phyloP scores from a whole-genome alignment of 2,113 vertebrate species.

The Tympanuchus pallidicinctus region DNA sequence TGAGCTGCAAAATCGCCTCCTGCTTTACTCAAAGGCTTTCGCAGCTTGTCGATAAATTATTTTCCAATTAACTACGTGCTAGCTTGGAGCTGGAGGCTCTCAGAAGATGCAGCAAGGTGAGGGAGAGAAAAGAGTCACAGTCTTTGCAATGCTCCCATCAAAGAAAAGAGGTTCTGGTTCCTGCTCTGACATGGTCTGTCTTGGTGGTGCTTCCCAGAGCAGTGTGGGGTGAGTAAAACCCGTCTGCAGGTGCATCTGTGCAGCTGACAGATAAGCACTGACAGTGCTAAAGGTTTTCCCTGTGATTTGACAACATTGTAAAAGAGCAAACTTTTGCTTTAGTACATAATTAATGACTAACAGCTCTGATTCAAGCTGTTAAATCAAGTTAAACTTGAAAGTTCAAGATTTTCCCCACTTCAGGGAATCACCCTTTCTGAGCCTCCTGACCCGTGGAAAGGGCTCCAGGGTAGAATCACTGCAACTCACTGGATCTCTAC shows the following conservation, averaged over 20 bases:
- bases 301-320: background rate
- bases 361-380: background rate
- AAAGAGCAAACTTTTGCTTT: background rate
- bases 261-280: background rate
- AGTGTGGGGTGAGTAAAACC: background rate
- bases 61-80: slow-evolving; percentile 53
- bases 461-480: background rate
- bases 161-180: background rate
- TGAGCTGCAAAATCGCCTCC: background rate
- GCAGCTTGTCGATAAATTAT: slow-evolving; percentile 28
- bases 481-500: background rate
- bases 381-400: background rate
- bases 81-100: slow-evolving; percentile 13
- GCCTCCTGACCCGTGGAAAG: background rate
- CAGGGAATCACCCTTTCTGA: background rate
- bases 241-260: background rate
- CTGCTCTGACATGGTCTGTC: background rate
- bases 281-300: background rate
- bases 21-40: slow-evolving; percentile 18
- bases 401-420: background rate
- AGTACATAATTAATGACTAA: slow-evolving; percentile 9
- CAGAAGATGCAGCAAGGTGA: background rate
- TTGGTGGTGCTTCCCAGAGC: background rate
- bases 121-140: background rate
- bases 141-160: background rate